A percentile compares a stretch with the other conserved stretches of the same genome.
Conservation (phyloP, 35 echinoderm and acorn worm species). For the Anneissia japonica region DNA sequence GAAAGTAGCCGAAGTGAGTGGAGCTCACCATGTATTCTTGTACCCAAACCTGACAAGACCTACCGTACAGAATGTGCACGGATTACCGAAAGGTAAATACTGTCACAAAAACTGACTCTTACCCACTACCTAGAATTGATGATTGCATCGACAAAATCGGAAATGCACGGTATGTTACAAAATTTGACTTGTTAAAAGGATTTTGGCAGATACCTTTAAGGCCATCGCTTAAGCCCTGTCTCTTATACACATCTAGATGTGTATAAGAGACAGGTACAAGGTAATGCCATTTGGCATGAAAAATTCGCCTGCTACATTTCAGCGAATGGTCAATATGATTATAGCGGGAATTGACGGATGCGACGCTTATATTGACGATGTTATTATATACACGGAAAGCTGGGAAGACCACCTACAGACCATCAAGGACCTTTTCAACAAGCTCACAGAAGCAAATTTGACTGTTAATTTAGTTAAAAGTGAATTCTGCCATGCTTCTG, state of each 20-base stretch:
- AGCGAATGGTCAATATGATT: slow-evolving; percentile 1
- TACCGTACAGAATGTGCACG: slow-evolving; percentile 35
- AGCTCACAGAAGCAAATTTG: slow-evolving; percentile 15
- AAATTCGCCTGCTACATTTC: slow-evolving; percentile 11
- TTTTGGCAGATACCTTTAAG: slow-evolving; percentile 71
- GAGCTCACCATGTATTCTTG: slow-evolving; percentile 42
- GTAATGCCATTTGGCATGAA: slow-evolving; percentile 54
- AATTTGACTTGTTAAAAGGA: slow-evolving; percentile 60
- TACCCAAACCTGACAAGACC: slow-evolving; percentile 38
- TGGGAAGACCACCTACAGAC: slow-evolving; percentile 28
- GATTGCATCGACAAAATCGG: slow-evolving; percentile 68
- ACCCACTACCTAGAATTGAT: slow-evolving; percentile 53
- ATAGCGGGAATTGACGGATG: neutral
- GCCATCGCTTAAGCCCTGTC: slow-evolving; percentile 24
- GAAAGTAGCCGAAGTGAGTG: slow-evolving; percentile 48
- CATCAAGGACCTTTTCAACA: neutral
- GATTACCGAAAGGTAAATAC: slow-evolving; percentile 64
- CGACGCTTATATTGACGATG: slow-evolving; percentile 43
- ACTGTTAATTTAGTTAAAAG: slow-evolving; percentile 38
- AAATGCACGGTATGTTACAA: slow-evolving; percentile 53
- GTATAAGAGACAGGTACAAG: slow-evolving; percentile 19
- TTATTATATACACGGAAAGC: slow-evolving; percentile 3
- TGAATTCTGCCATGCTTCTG: slow-evolving; percentile 23
- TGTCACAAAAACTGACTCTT: slow-evolving; percentile 51
- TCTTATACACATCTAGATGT: slow-evolving; percentile 28